phyloP scores from a whole-genome alignment of 2,113 vertebrate species.

The Macrotus californicus region DNA sequence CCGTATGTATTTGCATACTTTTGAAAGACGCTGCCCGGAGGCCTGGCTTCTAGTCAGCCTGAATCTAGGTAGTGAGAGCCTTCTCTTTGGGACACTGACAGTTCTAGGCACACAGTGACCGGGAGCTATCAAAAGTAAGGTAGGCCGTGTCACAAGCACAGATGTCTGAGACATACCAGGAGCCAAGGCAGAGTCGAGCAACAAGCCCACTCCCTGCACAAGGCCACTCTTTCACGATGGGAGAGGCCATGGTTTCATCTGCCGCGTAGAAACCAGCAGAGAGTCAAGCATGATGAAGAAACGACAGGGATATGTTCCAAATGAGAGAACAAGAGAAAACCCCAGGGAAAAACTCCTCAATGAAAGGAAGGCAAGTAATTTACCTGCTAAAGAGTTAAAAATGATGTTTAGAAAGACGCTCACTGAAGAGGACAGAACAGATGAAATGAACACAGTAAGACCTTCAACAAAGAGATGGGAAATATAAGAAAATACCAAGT shows the following conservation, averaged over 20 bases:
- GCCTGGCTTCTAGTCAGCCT: background rate
- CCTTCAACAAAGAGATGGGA: background rate
- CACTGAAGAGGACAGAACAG: background rate
- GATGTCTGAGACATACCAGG: background rate
- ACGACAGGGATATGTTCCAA: accelerated
- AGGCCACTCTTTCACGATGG: background rate
- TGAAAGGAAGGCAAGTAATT: background rate
- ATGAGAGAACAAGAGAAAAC: background rate
- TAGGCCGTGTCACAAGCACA: background rate
- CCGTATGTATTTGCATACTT: background rate
- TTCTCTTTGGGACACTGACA: background rate
- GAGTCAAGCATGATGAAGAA: background rate
- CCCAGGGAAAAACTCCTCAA: background rate
- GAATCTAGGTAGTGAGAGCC: background rate
- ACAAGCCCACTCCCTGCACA: background rate
- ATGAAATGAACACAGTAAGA: background rate
- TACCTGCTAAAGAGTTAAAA: background rate
- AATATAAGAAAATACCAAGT: background rate
- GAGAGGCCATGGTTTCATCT: background rate
- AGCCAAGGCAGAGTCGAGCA: accelerated
- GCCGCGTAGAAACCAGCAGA: accelerated
- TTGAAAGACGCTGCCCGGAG: background rate
- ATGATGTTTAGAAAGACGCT: background rate
- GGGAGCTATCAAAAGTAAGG: background rate
- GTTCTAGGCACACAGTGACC: background rate